Evolutionary conservation across 2,797 vertebrate genomes (phyloP), one percentile per base, ranked within the genome.

Genomic region (Dermochelys coriacea): DNA sequence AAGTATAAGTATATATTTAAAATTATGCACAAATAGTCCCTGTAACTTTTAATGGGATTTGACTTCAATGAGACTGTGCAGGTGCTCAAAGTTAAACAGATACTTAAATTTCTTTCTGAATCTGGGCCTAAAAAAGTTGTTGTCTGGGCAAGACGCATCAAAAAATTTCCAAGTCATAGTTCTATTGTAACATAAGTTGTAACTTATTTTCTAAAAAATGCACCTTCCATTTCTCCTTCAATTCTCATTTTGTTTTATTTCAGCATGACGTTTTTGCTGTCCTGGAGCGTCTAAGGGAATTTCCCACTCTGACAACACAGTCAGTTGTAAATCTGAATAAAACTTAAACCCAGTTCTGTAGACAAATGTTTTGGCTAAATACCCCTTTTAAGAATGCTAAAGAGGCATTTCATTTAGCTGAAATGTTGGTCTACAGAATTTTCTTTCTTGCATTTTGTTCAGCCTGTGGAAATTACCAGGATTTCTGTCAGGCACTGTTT

Each of bases 141-240:
- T 11, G 18, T 61, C 89, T 80, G 90, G 45, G 16, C 11, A 78
- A 95, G 82, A 18, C 37, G 23, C 12, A 27, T 47, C 27, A 75
- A 45, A 16, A 96, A 96, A 92, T 80, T 81, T 90, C 96, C 94
- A 80, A 91, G 90, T 91, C 93, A 91, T 90, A 89, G 82, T 96
- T 93, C 86, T 84, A 85, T 89, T 87, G 49, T 55, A 87, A 93
- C 88, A 81, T 84, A 94, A 91, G 89, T 91, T 91, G 93, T 85
- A 96, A 96, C 81, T 87, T 93, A 83, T 92, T 95, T 95, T 94
- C 90, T 96, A 94, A 92, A 84, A 93, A 88, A 90, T 95, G 90
- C 0, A 59, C 83, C 80, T 55, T 31, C 84, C 25, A 29, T 86
- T 29, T 34, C 94, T 89, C 74, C 88, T 64, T 64, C 55, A 91